Percentiles rank a stretch among this genome's conserved stretches.
Conservation (phyloP, 2,888 invertebrate genomes). For the Archips xylosteana region DNA sequence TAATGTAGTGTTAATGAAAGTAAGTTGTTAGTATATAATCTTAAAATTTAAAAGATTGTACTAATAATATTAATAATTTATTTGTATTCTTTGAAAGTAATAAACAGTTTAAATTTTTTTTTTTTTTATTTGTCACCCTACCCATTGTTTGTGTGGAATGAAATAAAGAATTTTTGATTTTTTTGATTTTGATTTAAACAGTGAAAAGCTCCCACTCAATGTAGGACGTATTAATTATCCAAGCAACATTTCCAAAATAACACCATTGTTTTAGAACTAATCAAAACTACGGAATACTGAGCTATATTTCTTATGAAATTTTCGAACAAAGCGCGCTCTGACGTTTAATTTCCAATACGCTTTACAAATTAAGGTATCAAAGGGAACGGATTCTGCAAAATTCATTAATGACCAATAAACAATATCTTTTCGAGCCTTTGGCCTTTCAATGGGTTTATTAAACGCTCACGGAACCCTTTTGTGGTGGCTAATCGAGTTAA, state of each 20-base stretch:
- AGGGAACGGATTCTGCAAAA: slow-evolving; percentile 22
- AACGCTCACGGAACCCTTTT: neutral
- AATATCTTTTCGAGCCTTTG: slow-evolving; percentile 31
- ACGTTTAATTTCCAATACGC: slow-evolving; percentile 39
- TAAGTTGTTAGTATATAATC: too few species aligned
- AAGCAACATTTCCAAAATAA: slow-evolving; percentile 3
- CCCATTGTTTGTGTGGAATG: too few species aligned
- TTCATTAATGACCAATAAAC: slow-evolving; percentile 38
- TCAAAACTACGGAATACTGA: neutral
- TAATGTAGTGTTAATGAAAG: too few species aligned
- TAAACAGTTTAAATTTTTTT: too few species aligned
- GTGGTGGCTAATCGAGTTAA: slow-evolving; percentile 20
- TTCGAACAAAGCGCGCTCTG: slow-evolving; percentile 33
- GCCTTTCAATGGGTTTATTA: slow-evolving; percentile 22
- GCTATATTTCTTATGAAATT: slow-evolving; percentile 37
- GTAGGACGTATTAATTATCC: neutral
- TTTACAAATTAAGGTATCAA: slow-evolving; percentile 41
- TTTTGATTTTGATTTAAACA: too few species aligned
- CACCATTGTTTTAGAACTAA: slow-evolving; percentile 18
- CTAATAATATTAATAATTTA: too few species aligned
- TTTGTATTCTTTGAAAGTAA: too few species aligned
- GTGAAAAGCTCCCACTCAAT: neutral
- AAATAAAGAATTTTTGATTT: too few species aligned
- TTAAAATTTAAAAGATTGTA: too few species aligned
- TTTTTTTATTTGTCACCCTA: too few species aligned